Evolutionary conservation across 1,140 invertebrate species (phyloP).

Genomic region (Episyrphus balteatus): DNA sequence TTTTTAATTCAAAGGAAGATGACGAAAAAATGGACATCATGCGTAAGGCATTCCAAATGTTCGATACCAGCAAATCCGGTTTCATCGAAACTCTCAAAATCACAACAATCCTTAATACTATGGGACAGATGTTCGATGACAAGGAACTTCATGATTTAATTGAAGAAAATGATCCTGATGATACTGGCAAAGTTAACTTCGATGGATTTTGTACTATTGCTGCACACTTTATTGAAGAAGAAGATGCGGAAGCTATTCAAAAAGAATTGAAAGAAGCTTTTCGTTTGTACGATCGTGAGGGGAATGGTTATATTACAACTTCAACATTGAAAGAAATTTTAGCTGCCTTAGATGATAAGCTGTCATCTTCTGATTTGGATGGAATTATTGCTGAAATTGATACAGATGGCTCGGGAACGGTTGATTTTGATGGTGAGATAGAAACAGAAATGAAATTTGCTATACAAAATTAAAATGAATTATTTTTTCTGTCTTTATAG

Average conservation of each 20-base stretch:
- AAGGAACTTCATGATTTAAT: slow-evolving; percentile 72
- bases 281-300: slow-evolving; percentile 63
- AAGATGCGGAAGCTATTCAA: slow-evolving; percentile 85
- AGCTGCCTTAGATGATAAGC: slow-evolving; percentile 79
- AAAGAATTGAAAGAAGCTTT: slow-evolving; percentile 92
- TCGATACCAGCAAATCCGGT: slow-evolving; percentile 80
- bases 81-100: slow-evolving; percentile 83
- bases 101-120: slow-evolving; percentile 83
- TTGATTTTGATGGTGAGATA: slow-evolving; percentile 69
- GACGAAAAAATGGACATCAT: slow-evolving; percentile 78
- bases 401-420: slow-evolving; percentile 84
- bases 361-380: slow-evolving; percentile 70
- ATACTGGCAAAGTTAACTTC: slow-evolving; percentile 81
- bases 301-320: slow-evolving; percentile 89
- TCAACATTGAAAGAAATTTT: slow-evolving; percentile 80
- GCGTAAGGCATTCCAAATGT: slow-evolving; percentile 90
- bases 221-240: slow-evolving; percentile 79
- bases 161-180: slow-evolving; percentile 77
- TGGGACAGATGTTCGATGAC: slow-evolving; percentile 86
- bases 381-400: slow-evolving; percentile 91
- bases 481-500: slow-evolving; percentile 36
- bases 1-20: slow-evolving; percentile 32
- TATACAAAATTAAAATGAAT: not conserved
- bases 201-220: slow-evolving; percentile 86
- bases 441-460: slow-evolving; percentile 2